Base-by-base conservation (phyloP, 2,113 vertebrate genomes). In the Erpornis zantholeuca region DNA sequence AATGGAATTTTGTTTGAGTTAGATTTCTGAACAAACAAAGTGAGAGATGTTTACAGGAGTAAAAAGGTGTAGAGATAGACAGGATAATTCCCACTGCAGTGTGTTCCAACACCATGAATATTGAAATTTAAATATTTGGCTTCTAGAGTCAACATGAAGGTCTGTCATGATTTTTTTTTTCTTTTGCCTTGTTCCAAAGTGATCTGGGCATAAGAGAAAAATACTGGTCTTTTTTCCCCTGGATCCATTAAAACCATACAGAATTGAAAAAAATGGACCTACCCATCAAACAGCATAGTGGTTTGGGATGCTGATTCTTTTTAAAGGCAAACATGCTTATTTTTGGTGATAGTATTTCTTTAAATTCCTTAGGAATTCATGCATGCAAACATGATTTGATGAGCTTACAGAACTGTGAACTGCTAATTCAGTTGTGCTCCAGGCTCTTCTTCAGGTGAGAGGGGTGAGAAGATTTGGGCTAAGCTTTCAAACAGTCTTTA, bases 21-120 rank as follows among this genome's bases (percentile, higher is more conserved):
- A 94, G 85, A 88, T 97, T 91, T 92, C 61, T 94, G 93, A 96
- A 82, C 76, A 95, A 97, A 76, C 77, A 85, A 91, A 96, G 78
- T 45, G 70, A 94, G 88, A 92, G 86, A 47, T 86, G 72, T 96
- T 97, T 93, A 96, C 56, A 61, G 2, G 29, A 82, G 68, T 95
- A 80, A 73, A 82, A 86, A 89, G 89, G 57, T 86, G 60, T 88
- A 81, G 85, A 78, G 92, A 70, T 93, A 83, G 93, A 85, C 71
- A 27, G 70, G 82, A 10, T 88, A 82, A 80, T 93, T 95, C 72
- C 93, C 38, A 29, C 77, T 86, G 82, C 52, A 78, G 77, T 75
- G 66, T 85, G 73, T 94, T 96, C n/a, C 3, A 79, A 29, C 66
- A 82, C 82, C 3, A 11, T 52, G 36, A 68, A 45, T 73, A 52